A percentile compares a stretch with the other conserved stretches of the same genome.
Conservation (phyloP, 2,888 invertebrate genomes). For the Thyatira batis region DNA sequence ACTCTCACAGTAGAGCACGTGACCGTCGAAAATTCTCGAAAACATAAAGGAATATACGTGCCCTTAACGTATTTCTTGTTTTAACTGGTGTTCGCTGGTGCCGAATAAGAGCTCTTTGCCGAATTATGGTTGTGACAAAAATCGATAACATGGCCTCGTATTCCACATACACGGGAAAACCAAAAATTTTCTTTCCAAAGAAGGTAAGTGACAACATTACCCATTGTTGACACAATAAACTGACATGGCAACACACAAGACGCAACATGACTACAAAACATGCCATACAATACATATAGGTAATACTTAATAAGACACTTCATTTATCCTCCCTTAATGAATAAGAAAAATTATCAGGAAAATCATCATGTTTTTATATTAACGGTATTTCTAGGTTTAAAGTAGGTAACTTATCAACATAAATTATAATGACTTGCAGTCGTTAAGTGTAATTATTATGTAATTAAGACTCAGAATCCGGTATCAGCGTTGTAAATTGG, state of each 20-base stretch:
- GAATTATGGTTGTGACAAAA: conserved; percentile 79
- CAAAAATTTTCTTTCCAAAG: conserved; percentile 79
- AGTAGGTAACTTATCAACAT: background rate
- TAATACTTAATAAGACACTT: background rate
- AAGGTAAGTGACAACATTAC: conserved; percentile 60
- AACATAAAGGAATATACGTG: conserved; percentile 46
- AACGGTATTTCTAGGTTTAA: background rate
- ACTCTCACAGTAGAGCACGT: conserved; percentile 56
- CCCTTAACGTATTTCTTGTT: conserved; percentile 46
- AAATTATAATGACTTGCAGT: background rate
- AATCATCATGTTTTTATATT: background rate
- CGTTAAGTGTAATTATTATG: background rate
- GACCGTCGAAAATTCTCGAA: conserved; percentile 75
- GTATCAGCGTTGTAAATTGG: too few relatives aligned
- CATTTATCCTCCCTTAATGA: background rate
- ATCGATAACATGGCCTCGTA: conserved; percentile 80
- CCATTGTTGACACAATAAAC: conserved; percentile 3
- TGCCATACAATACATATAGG: background rate
- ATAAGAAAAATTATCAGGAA: background rate
- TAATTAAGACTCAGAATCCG: background rate
- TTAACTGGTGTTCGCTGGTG: conserved; percentile 62
- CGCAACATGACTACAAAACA: background rate
- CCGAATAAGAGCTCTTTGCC: conserved; percentile 60
- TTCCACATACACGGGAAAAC: conserved; percentile 78
- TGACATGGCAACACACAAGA: conserved; percentile 4